A percentile compares a stretch with the other conserved stretches of the same genome.
Conservation (phyloP, 2,888 invertebrate genomes). For the Pomacea canaliculata region DNA sequence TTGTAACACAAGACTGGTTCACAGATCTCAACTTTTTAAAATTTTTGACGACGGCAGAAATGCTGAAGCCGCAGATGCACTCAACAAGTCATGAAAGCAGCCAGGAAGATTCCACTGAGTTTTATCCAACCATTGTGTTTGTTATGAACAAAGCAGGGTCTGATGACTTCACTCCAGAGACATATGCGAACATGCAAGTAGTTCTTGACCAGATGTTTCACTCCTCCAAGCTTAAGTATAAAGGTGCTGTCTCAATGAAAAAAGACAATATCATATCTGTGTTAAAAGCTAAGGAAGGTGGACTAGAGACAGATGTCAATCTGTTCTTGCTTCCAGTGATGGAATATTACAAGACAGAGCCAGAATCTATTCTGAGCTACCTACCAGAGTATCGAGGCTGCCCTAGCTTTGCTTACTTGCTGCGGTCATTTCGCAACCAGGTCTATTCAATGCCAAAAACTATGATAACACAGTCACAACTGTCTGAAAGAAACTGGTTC, state of each 20-base stretch:
- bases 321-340: slow-evolving; percentile 54
- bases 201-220: slow-evolving; percentile 57
- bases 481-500: slow-evolving; percentile 87
- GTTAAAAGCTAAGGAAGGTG: slow-evolving; percentile 19
- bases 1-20: slow-evolving; percentile 91
- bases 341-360: slow-evolving; percentile 46
- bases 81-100: slow-evolving; percentile 74
- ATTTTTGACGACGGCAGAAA: slow-evolving; percentile 77
- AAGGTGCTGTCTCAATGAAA: slow-evolving; percentile 48
- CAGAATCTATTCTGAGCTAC: slow-evolving; percentile 47
- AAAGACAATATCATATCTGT: slow-evolving; percentile 23
- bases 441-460: slow-evolving; percentile 79
- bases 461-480: slow-evolving; percentile 79
- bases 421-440: slow-evolving; percentile 79
- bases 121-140: slow-evolving; percentile 73
- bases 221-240: slow-evolving; percentile 66
- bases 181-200: slow-evolving; percentile 59
- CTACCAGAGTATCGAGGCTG: slow-evolving; percentile 66
- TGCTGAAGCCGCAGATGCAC: slow-evolving; percentile 85
- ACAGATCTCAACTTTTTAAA: slow-evolving; percentile 80
- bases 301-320: slow-evolving; percentile 43
- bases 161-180: slow-evolving; percentile 74
- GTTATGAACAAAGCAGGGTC: slow-evolving; percentile 85
- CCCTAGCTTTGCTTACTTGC: slow-evolving; percentile 75
- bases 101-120: slow-evolving; percentile 77